Percentiles rank a stretch among this genome's conserved stretches.
phyloP scores from a whole-genome alignment of 2,888 invertebrate species.

The Macaria notata region DNA sequence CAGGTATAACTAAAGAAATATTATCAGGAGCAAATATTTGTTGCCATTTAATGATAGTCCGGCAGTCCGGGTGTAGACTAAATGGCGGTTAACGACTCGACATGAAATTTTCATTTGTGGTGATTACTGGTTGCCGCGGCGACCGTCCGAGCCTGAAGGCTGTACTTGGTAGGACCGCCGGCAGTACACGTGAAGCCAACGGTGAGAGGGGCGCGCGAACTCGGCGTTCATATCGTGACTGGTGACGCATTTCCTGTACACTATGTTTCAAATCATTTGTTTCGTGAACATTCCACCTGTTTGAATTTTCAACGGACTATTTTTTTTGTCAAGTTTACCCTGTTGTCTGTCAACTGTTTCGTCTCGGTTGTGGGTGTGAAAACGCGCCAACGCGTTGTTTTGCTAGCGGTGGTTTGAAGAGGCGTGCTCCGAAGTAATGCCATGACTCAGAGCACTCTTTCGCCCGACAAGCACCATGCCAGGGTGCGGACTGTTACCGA shows the following conservation, averaged over 20 bases:
- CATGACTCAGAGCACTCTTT: slow-evolving; percentile 70
- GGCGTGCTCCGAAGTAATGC: slow-evolving; percentile 41
- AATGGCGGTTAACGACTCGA: slow-evolving; percentile 43
- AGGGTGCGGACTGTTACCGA: slow-evolving; percentile 67
- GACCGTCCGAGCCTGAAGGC: slow-evolving; percentile 62
- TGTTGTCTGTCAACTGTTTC: slow-evolving; percentile 5
- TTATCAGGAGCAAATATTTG: slow-evolving; percentile 18
- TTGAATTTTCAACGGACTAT: slow-evolving; percentile 16
- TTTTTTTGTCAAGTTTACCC: slow-evolving; percentile 25
- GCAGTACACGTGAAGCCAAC: slow-evolving; percentile 69
- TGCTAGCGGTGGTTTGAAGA: slow-evolving; percentile 5
- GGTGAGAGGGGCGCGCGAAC: slow-evolving; percentile 45
- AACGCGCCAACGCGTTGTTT: slow-evolving; percentile 12
- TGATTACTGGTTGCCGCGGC: slow-evolving; percentile 73
- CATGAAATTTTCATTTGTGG: slow-evolving; percentile 74
- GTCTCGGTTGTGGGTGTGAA: slow-evolving; percentile 10
- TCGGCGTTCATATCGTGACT: slow-evolving; percentile 33
- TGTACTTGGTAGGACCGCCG: slow-evolving; percentile 60
- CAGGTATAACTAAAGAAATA: slow-evolving; percentile 4
- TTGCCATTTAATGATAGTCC: slow-evolving; percentile 15
- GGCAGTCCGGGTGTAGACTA: slow-evolving; percentile 29
- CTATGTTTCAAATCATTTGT: slow-evolving; percentile 2
- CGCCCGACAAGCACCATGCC: slow-evolving; percentile 62
- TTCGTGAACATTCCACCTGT: slow-evolving; percentile 13
- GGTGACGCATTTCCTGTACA: slow-evolving; percentile 26